Conservation (phyloP, 2,113 vertebrate genomes). For the Nothobranchius furzeri region DNA sequence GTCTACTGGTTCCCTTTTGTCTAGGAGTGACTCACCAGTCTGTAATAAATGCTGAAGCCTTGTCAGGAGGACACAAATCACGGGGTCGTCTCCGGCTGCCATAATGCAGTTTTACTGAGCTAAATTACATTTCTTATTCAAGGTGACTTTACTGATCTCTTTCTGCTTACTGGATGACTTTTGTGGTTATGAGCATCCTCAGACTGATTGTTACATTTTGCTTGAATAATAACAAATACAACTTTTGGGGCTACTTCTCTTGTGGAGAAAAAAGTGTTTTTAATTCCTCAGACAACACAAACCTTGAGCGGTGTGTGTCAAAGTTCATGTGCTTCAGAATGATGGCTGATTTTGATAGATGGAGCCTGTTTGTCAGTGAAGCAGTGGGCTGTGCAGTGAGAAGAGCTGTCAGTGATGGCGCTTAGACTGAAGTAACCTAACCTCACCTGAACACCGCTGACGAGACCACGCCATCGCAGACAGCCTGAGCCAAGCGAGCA, state of each 20-base stretch:
- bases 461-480: conserved; percentile 45
- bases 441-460: conserved; percentile 62
- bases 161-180: conserved; percentile 57
- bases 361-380: conserved; percentile 67
- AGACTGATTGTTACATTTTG: not conserved
- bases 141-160: conserved; percentile 71
- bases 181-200: conserved; percentile 35
- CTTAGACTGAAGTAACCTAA: conserved; percentile 41
- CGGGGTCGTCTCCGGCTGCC: conserved; percentile 58
- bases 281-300: not conserved
- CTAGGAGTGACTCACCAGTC: conserved; percentile 59
- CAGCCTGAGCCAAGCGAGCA: conserved; percentile 41
- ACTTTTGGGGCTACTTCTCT: not conserved
- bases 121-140: conserved; percentile 71
- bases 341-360: conserved; percentile 21
- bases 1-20: conserved; percentile 16
- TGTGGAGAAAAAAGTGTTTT: not conserved
- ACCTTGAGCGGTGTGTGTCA: not conserved
- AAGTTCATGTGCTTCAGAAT: conserved; percentile 19
- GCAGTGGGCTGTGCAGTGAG: conserved; percentile 58
- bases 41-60: conserved; percentile 76
- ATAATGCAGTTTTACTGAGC: conserved; percentile 74
- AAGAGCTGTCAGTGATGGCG: conserved; percentile 63
- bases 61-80: conserved; percentile 77
- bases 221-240: too few relatives aligned